Conservation (phyloP, 2,113 vertebrate species). For the Pelmatolapia mariae region DNA sequence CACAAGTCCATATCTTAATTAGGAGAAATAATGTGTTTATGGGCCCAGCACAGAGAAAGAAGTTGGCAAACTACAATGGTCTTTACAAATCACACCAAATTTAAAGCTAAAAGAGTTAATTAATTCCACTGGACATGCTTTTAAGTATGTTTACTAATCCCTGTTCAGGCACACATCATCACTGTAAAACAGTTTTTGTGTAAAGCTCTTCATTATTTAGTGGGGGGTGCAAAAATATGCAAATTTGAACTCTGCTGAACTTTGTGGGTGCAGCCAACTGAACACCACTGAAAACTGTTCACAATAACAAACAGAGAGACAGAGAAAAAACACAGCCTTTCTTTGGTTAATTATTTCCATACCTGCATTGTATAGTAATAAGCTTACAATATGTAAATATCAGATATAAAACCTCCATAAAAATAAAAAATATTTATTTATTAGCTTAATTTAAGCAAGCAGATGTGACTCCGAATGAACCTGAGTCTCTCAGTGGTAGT, state of each 20-base stretch:
- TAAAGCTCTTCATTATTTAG: background rate
- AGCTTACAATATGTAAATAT: background rate
- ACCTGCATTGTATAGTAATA: background rate
- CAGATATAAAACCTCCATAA: background rate
- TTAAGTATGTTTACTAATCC: background rate
- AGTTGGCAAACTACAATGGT: background rate
- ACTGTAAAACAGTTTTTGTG: background rate
- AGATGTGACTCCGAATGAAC: background rate
- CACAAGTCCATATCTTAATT: constrained; percentile 64
- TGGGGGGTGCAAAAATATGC: background rate
- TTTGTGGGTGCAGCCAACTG: background rate
- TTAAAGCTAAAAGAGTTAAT: background rate
- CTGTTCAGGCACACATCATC: background rate
- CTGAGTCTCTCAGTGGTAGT: background rate
- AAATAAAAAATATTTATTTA: background rate
- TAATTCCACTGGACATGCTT: background rate
- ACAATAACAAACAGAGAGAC: background rate
- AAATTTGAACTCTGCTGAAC: background rate
- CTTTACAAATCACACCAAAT: background rate
- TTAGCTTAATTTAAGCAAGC: background rate
- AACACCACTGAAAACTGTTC: background rate
- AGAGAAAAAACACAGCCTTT: background rate
- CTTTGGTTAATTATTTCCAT: background rate
- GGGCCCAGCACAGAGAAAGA: background rate
- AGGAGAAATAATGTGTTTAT: constrained; percentile 46